Evolutionary conservation across 2,797 vertebrate species (phyloP).

Genomic region (Melanotaenia boesemani): DNA sequence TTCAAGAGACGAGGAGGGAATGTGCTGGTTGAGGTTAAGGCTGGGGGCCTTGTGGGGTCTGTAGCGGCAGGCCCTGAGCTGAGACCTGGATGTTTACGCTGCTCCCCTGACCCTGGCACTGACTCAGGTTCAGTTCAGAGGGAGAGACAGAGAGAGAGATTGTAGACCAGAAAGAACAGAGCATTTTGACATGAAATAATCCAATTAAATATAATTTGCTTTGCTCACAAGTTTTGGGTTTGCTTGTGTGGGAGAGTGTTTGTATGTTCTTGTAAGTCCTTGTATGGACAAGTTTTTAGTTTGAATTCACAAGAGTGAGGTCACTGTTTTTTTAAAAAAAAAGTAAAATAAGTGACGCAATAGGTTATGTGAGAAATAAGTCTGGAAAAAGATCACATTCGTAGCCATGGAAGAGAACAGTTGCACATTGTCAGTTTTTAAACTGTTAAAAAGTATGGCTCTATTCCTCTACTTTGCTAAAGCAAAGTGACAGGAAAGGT

Average conservation of each 20-base stretch:
- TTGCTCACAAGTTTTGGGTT: neutral
- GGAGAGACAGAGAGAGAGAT: constrained; percentile 11
- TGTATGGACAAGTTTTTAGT: neutral
- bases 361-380: too few species aligned
- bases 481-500: too few species aligned
- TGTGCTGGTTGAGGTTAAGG: constrained; percentile 61
- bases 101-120: constrained; percentile 63
- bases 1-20: constrained; percentile 61
- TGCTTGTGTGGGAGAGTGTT: neutral
- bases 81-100: constrained; percentile 74
- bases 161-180: constrained; percentile 8
- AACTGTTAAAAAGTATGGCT: too few species aligned
- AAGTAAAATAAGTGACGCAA: too few species aligned
- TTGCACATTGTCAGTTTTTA: too few species aligned
- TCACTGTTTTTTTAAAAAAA: too few species aligned
- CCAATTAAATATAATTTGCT: neutral
- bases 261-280: neutral
- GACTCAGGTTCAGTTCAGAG: constrained; percentile 52
- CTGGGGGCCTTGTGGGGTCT: constrained; percentile 55
- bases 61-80: constrained; percentile 51
- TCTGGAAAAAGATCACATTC: too few species aligned
- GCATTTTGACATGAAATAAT: constrained; percentile 2
- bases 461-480: too few species aligned
- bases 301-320: too few species aligned
- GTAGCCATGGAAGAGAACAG: too few species aligned